Conservation (phyloP, 2,113 vertebrate species). For the Montifringilla adamsi region DNA sequence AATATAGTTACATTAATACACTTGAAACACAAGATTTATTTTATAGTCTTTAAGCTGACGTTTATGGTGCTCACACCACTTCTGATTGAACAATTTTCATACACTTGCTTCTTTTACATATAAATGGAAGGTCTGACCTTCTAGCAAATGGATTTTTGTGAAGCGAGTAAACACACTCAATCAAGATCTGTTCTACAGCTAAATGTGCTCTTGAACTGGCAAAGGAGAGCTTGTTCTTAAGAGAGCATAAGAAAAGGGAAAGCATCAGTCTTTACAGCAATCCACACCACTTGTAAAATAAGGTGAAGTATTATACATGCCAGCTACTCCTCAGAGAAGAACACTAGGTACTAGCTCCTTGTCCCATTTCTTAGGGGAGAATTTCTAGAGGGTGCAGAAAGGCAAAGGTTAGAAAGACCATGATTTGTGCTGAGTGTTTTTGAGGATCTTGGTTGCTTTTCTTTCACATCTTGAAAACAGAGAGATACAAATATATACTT, state of each 20-base stretch:
- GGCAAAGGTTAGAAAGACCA: background rate
- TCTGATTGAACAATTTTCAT: slow-evolving; percentile 48
- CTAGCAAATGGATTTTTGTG: slow-evolving; percentile 50
- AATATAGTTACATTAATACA: slow-evolving; percentile 14
- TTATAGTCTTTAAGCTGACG: slow-evolving; percentile 46
- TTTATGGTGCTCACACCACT: slow-evolving; percentile 38
- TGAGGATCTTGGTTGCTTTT: background rate
- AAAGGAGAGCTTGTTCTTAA: background rate
- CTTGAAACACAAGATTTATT: slow-evolving; percentile 37
- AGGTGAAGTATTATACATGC: background rate
- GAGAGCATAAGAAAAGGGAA: background rate
- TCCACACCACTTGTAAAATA: background rate
- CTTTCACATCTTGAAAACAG: background rate
- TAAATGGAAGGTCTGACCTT: slow-evolving; percentile 59
- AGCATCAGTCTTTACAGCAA: background rate
- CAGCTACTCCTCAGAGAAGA: background rate
- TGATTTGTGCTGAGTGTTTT: background rate
- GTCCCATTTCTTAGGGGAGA: background rate
- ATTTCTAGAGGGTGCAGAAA: background rate
- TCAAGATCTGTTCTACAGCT: slow-evolving; percentile 22
- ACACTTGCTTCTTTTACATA: slow-evolving; percentile 59
- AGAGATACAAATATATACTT: background rate
- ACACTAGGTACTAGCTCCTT: background rate
- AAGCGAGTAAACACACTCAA: slow-evolving; percentile 55
- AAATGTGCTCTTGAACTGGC: slow-evolving; percentile 17